These are phyloP conservation scores for Columba livia DNA, from an alignment of 2,113 vertebrate species.

Conservation along the genomic window DNA sequence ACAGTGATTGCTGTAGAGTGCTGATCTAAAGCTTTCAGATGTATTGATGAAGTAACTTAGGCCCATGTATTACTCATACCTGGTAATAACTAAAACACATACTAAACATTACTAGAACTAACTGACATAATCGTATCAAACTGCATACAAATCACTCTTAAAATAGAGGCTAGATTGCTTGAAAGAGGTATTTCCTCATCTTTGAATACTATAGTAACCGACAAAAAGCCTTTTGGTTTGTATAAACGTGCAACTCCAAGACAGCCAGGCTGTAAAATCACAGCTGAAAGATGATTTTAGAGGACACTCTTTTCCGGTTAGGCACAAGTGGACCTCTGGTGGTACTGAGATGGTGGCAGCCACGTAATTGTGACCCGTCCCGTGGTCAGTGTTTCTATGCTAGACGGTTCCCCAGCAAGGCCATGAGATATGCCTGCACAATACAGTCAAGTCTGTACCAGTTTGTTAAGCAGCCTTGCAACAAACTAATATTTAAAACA, in stretches of 20 bases:
- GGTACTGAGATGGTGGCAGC: neutral
- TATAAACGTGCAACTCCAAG: neutral
- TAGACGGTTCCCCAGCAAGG: neutral
- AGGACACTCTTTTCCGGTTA: neutral
- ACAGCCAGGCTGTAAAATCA: neutral
- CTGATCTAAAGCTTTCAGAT: neutral
- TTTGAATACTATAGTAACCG: neutral
- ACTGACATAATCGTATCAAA: neutral
- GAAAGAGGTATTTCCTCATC: neutral
- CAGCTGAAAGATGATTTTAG: neutral
- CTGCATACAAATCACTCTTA: neutral
- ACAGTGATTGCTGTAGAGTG: neutral
- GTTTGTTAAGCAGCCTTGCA: neutral
- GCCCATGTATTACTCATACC: neutral
- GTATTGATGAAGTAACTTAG: neutral
- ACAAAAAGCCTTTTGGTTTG: neutral
- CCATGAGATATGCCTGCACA: neutral
- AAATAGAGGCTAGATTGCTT: neutral
- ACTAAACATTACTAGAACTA: neutral
- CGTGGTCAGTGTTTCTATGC: neutral
- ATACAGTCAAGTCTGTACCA: neutral
- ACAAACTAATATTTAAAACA: neutral
- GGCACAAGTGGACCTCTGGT: neutral
- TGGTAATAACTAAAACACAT: neutral
- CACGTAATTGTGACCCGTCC: too few relatives aligned